Conservation (phyloP, 2,888 invertebrate species). For the Netelia fuscicornis region DNA sequence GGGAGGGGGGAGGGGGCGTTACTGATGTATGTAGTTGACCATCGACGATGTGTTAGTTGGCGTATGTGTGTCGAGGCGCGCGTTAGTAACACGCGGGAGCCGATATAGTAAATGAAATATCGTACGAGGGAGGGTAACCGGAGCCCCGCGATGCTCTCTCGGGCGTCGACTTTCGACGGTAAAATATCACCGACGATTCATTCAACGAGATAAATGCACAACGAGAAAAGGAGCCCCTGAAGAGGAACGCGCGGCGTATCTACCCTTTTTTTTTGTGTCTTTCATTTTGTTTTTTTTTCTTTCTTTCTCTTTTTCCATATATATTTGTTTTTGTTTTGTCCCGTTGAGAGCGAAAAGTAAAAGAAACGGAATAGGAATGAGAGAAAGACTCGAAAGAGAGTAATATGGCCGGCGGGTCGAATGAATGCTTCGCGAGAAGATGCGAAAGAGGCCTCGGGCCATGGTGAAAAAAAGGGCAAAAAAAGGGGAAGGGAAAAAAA, state of each 20-base stretch:
- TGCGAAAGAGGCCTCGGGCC: slow-evolving; percentile 55
- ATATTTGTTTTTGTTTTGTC: slow-evolving; percentile 1
- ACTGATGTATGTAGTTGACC: slow-evolving; percentile 9
- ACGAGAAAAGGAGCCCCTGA: slow-evolving; percentile 53
- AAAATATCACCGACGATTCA: slow-evolving; percentile 76
- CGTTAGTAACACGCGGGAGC: slow-evolving; percentile 54
- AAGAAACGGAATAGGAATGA: slow-evolving; percentile 6
- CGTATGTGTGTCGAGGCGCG: slow-evolving; percentile 22
- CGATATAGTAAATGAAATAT: slow-evolving; percentile 72
- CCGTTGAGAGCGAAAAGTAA: background rate
- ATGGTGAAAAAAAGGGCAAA: background rate
- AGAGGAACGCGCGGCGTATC: slow-evolving; percentile 34
- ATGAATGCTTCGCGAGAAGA: background rate
- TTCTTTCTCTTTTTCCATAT: background rate
- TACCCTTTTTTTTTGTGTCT: slow-evolving; percentile 3
- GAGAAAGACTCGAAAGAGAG: slow-evolving; percentile 41
- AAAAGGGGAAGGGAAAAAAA: slow-evolving; percentile 69
- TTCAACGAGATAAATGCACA: slow-evolving; percentile 73
- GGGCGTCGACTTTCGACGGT: slow-evolving; percentile 75
- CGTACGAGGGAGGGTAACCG: slow-evolving; percentile 72
- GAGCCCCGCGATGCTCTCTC: slow-evolving; percentile 63
- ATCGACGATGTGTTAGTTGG: slow-evolving; percentile 36
- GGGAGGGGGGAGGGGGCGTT: background rate
- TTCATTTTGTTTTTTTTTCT: slow-evolving; percentile 12
- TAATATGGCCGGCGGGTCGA: slow-evolving; percentile 60